These are phyloP conservation scores for Ruditapes philippinarum DNA, from an alignment of 1,140 invertebrate species.

Conservation along the genomic window DNA sequence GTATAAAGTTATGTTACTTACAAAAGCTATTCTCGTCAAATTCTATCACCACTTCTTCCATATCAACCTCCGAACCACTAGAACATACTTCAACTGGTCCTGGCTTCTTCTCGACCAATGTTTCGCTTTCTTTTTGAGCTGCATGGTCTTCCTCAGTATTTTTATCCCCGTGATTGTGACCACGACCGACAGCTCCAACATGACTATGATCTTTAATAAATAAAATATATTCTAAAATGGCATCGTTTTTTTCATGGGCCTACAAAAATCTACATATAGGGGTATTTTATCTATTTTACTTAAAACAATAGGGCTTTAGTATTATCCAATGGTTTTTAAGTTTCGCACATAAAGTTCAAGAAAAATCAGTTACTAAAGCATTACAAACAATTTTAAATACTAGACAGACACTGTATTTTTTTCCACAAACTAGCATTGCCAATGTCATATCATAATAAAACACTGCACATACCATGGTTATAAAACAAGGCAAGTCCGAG, in stretches of 20 bases:
- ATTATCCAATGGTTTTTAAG: too few relatives aligned
- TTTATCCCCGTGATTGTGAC: neutral
- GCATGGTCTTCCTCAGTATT: conserved; percentile 16
- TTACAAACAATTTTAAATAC: too few relatives aligned
- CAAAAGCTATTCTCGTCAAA: conserved; percentile 43
- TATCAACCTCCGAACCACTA: neutral
- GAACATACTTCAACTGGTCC: neutral
- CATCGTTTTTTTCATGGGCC: too few relatives aligned
- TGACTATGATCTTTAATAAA: conserved; percentile 72
- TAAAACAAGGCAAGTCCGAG: conserved; percentile 88
- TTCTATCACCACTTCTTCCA: conserved; percentile 28
- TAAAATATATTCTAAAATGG: too few relatives aligned
- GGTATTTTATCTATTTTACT: too few relatives aligned
- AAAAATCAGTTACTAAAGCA: too few relatives aligned
- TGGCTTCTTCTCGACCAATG: conserved; percentile 44
- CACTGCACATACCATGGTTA: conserved; percentile 85
- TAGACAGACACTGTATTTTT: too few relatives aligned
- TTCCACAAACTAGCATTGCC: too few relatives aligned
- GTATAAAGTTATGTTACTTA: conserved; percentile 38
- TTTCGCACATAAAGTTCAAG: too few relatives aligned
- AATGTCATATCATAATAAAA: too few relatives aligned
- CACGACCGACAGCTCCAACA: conserved; percentile 51
- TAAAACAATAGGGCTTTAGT: too few relatives aligned
- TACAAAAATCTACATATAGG: too few relatives aligned
- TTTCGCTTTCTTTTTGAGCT: conserved; percentile 61